Base-by-base conservation (phyloP, 2,113 vertebrate species). In the Oryzias melastigma region DNA sequence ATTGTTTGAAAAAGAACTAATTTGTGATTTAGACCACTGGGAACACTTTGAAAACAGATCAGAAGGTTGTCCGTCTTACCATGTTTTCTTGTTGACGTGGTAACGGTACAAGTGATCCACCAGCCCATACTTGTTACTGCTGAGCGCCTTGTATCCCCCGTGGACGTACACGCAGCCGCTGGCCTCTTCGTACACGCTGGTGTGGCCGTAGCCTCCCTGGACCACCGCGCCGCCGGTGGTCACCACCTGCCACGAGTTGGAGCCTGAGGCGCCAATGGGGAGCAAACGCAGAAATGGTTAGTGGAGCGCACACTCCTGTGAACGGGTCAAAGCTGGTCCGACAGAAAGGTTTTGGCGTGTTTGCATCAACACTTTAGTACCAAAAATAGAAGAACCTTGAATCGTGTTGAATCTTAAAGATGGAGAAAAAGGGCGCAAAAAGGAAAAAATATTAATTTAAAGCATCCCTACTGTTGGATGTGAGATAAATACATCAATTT, bases 181-280 rank as follows among this genome's bases (percentile, higher is more conserved):
- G 20, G 61, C 85, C 1, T 84, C 58, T 52, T 96, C 94, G 20
- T 93, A 96, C 65, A 93, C 93, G 2, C 95, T 98, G 59, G 94
- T 96, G 85, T 98, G 95, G 42, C 95, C 94, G 0, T 96, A 96
- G 0, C 94, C 95, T 17, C 96, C 96, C 62, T 95, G 94, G 10
- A 96, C 95, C 78, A 94, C 81, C 5, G 94, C 95, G 7, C 95
- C 95, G 0, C 83, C 81, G 0, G 94, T 92, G 10, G 91, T 80
- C 18, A 94, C 62, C 40, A 95, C 86, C 73, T 58, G 92, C 95
- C 95, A 98, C 0, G 81, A 90, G 48, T 94, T 94, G 0, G 89
- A 90, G 22, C 40, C 95, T 97, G 68, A 67, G 18, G 35, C 60
- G 68, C 64, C 53, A 22, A 60, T 22, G 15, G 56, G 42, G n/a